Conservation (phyloP, 2,888 invertebrate genomes). For the Cloeon dipterum region DNA sequence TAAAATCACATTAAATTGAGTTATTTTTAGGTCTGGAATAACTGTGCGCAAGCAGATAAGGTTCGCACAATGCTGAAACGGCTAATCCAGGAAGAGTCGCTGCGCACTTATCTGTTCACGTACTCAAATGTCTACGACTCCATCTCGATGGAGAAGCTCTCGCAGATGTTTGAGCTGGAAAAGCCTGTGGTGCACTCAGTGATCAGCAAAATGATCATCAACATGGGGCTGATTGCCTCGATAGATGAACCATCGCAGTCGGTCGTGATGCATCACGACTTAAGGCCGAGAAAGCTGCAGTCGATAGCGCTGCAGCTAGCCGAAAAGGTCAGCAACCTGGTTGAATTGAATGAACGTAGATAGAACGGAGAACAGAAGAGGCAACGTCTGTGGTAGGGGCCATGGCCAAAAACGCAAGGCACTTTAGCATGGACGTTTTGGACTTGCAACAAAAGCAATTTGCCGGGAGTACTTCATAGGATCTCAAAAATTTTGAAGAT, state of each 20-base stretch:
- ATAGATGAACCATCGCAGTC: slow-evolving; percentile 96
- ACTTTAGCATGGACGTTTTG: no score
- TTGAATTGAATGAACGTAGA: slow-evolving; percentile 93
- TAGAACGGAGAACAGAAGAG: slow-evolving; percentile 85
- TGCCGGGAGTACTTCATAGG: no score
- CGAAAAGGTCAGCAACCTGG: slow-evolving; percentile 77
- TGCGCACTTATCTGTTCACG: slow-evolving; percentile 92
- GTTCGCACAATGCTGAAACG: slow-evolving; percentile 80
- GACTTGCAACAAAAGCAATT: no score
- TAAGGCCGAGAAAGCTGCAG: slow-evolving; percentile 92
- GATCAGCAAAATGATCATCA: slow-evolving; percentile 99
- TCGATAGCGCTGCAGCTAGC: slow-evolving; percentile 89
- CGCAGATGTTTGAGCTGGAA: slow-evolving; percentile 87
- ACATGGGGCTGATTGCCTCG: slow-evolving; percentile 89
- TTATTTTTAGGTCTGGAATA: slow-evolving; percentile 69
- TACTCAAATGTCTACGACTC: slow-evolving; percentile 97
- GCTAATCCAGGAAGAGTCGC: slow-evolving; percentile 87
- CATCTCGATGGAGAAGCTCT: slow-evolving; percentile 72
- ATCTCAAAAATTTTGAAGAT: no score
- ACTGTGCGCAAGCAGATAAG: slow-evolving; percentile 76
- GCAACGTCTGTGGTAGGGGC: slow-evolving; percentile 64
- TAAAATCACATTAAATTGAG: no score
- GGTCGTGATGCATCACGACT: slow-evolving; percentile 92
- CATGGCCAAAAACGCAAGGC: no score
- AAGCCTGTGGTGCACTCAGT: slow-evolving; percentile 72